Base-by-base conservation (phyloP, 2,888 invertebrate genomes). In the Stegana nigrithorax region DNA sequence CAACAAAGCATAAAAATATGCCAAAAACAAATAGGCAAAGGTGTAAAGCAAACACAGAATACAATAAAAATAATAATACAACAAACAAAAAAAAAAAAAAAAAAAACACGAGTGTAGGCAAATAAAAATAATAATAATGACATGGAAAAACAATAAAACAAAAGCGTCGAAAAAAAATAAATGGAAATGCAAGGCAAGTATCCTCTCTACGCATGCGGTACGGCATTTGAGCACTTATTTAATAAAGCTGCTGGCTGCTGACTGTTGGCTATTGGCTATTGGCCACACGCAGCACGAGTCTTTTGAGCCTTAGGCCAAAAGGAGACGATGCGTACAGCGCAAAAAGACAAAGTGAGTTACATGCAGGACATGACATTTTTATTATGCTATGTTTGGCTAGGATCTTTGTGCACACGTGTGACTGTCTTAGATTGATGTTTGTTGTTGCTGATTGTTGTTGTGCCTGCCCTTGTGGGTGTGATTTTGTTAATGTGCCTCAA, bases 61-160 rank as follows among this genome's bases (percentile, higher is more conserved):
- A n/a, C n/a, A n/a, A n/a, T n/a, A n/a, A n/a, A n/a, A n/a, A n/a
- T n/a, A n/a, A 10, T 42, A 12, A 42, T n/a, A 42, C n/a, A 42
- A 14, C n/a, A n/a, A 36, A n/a, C n/a, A 36, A 36, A 7, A n/a
- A n/a, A 36, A 14, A 4, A 45, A 17, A 14, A 45, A 12, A 45
- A 45, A 17, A 45, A 51, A 23, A 27, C 4, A 27, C 12, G 7
- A 14, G 7, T 51, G 12, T 51, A 10, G 65, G 55, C 67, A 62
- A 59, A 62, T 26, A 65, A 72, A 76, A 73, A 66, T 71, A 62
- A 66, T 72, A 75, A 76, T 78, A 78, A 78, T 74, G 78, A 75
- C 74, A 72, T 70, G 76, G 68, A 76, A 72, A 78, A 73, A 72
- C 75, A 78, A 73, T 74, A 72, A 74, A 72, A 72, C 68, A 75